Base-by-base conservation (phyloP, 2,113 vertebrate genomes). In the Illadopsis cleaveri region DNA sequence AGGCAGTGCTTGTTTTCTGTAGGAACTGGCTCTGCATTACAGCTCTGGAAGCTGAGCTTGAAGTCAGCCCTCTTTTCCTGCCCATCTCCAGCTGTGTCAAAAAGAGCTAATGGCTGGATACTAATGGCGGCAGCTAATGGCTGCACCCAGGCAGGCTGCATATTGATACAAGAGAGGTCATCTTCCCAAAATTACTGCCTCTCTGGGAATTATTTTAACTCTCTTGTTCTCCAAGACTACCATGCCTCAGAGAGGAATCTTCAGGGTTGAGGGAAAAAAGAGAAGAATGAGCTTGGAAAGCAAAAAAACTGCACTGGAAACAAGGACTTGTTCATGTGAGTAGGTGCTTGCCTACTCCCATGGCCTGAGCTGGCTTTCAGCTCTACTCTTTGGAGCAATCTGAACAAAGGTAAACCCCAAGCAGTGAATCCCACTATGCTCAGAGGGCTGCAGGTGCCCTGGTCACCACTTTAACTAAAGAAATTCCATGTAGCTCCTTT, bases 261-360 rank as follows among this genome's bases (percentile, higher is more conserved):
- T 86, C 40, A 86, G 75, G 70, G 30, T 5, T 58, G 25, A 64
- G 7, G 13, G 10, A 2, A 0, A 25, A 45, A 76, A 24, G 28
- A 54, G 4, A 40, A 58, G 19, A 79, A 50, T 1, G 6, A 31
- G 6, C 10, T n/a, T 9, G 71, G 42, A 54, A 54, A 79, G 60
- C 15, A 69, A 66, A 85, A 10, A 68, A n/a, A 33, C 33, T 30
- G 19, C 5, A 4, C 42, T 77, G 77, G 81, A 87, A 89, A 44
- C 21, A 33, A 50, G 12, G 12, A 6, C 17, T 68, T 66, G 33
- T 31, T 70, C 44, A 19, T 11, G 8, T 1, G 3, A 33, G 6
- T 37, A 33, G 0, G 0, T 64, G 11, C 30, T 56, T 21, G 1
- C 22, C 56, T 56, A 7, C 31, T 73, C 25, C 38, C 82, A 8